Base-by-base conservation (phyloP, 2,113 vertebrate species). In the Vidua macroura region DNA sequence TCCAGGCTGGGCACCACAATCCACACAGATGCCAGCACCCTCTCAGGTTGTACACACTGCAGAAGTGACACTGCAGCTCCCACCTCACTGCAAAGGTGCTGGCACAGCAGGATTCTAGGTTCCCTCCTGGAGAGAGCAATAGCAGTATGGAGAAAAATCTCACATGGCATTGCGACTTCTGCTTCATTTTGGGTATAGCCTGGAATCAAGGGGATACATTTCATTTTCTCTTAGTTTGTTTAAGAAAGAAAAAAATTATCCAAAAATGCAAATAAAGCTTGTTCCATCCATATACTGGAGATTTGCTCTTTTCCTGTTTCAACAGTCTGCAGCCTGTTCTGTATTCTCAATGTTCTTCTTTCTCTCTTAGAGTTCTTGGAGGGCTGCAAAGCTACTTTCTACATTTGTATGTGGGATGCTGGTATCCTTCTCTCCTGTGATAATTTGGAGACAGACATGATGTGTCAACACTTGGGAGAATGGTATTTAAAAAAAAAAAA, bases 41-140 rank as follows among this genome's bases (percentile, higher is more conserved):
- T 70, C 35, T n/a, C 20, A 6, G 35, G 11, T 3, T 12, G 72
- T 17, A 13, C 17, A 3, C 9, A 7, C 6, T 7, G 8, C 27
- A 12, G 53, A 37, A 28, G 18, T 25, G 55, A 21, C 11, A 13
- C 11, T 2, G 41, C 25, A 52, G 39, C 44, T 72, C 37, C n/a
- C 3, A 19, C 0, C 6, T 21, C 0, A 0, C 17, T 6, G 53
- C 44, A 41, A 49, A 68, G 49, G 33, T 76, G 49, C 9, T 0
- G 2, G 25, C 33, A 35, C 7, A 8, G 37, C 22, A 13, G 72
- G 59, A 30, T 68, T 85, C 52, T 10, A 35, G 25, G 15, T 27
- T 53, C 21, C 37, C 19, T 67, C 13, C 22, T 11, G 10, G 31
- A 67, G 6, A 48, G 8, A 59, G 41, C 23, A 66, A 74, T 37